Evolutionary conservation across 1,140 invertebrate genomes (phyloP).

Genomic region (Cylas formicarius): DNA sequence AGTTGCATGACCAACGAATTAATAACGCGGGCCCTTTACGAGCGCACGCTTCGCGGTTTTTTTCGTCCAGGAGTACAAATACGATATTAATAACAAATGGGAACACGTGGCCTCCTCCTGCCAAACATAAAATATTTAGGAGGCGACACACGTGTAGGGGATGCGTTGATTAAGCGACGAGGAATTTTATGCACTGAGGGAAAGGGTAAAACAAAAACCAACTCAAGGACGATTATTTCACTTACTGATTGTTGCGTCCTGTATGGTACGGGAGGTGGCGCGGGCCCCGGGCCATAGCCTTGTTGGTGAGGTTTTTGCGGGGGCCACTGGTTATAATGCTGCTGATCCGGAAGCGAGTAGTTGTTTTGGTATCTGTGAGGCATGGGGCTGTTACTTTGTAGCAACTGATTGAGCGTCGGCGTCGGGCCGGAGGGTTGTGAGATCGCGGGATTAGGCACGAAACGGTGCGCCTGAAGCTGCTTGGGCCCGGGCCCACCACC

Average conservation of each 20-base stretch:
- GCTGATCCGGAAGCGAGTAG: slow-evolving; percentile 37
- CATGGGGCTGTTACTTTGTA: slow-evolving; percentile 38
- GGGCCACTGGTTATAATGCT: slow-evolving; percentile 38
- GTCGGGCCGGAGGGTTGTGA: slow-evolving; percentile 78
- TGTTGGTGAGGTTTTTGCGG: slow-evolving; percentile 34
- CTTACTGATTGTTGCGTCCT: slow-evolving; percentile 38
- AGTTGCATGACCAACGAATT: slow-evolving; percentile 29
- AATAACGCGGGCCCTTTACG: background rate
- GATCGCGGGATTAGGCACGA: slow-evolving; percentile 58
- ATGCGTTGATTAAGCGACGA: slow-evolving; percentile 4
- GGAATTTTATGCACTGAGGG: no score
- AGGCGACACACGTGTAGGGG: slow-evolving; percentile 11
- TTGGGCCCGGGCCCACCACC: slow-evolving; percentile 35
- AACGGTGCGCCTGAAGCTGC: slow-evolving; percentile 39
- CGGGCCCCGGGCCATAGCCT: slow-evolving; percentile 21
- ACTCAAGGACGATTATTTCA: slow-evolving; percentile 4
- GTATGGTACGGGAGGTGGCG: slow-evolving; percentile 31
- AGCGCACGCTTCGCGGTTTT: background rate
- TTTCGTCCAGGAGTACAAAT: slow-evolving; percentile 7
- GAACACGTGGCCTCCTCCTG: slow-evolving; percentile 18
- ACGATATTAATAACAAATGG: slow-evolving; percentile 16
- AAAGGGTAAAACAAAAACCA: background rate
- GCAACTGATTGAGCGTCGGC: slow-evolving; percentile 80
- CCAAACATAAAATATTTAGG: slow-evolving; percentile 10
- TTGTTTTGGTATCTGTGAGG: slow-evolving; percentile 37